Conservation (phyloP, 1,140 invertebrate genomes). For the Ceratosolen solmsi region DNA sequence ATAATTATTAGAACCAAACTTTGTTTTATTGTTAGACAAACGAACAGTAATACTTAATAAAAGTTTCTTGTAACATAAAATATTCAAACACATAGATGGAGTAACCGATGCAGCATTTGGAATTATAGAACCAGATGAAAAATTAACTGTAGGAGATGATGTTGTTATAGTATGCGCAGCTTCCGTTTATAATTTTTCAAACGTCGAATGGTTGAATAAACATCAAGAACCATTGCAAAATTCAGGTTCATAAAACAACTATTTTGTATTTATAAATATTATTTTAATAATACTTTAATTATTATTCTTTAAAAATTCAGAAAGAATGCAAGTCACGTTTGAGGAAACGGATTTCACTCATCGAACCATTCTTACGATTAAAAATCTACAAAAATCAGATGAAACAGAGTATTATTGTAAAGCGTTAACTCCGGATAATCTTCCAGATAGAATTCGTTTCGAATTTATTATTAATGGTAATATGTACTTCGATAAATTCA, state of each 20-base stretch:
- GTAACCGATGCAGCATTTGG: constrained; percentile 66
- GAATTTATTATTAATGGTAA: constrained; percentile 56
- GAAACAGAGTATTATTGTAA: constrained; percentile 59
- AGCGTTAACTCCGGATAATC: constrained; percentile 51
- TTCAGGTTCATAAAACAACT: not conserved
- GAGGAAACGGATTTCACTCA: constrained; percentile 58
- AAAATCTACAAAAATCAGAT: constrained; percentile 58
- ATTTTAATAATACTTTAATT: not conserved
- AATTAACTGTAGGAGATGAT: constrained; percentile 73
- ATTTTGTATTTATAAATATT: not conserved
- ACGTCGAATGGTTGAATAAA: constrained; percentile 67
- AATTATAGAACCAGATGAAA: constrained; percentile 63
- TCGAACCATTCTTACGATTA: constrained; percentile 58
- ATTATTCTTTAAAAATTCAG: constrained; percentile 45
- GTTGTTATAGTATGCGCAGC: constrained; percentile 74
- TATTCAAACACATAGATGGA: constrained; percentile 59
- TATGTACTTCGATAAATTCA: too few relatives aligned
- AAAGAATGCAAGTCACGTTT: constrained; percentile 50
- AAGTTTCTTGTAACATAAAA: too few relatives aligned
- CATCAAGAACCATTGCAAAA: constrained; percentile 19
- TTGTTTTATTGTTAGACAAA: too few relatives aligned
- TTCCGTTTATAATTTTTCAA: constrained; percentile 73
- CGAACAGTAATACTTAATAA: too few relatives aligned
- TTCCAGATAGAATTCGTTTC: constrained; percentile 50
- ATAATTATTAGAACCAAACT: too few relatives aligned